These are phyloP conservation scores for Plebejus anna DNA, from an alignment of 2,888 invertebrate genomes.

Conservation along the genomic window DNA sequence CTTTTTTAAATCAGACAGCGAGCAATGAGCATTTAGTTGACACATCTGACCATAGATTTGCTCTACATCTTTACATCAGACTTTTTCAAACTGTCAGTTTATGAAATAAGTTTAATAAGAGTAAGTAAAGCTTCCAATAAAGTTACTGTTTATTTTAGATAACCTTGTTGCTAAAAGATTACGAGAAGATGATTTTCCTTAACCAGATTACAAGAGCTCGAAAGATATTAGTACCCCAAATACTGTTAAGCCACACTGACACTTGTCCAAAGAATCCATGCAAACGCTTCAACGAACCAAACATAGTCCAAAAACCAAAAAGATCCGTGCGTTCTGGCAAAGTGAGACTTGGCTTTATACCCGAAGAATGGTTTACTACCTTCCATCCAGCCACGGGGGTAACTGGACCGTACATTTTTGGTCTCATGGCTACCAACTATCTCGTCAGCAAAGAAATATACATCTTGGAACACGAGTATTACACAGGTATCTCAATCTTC, in stretches of 20 bases:
- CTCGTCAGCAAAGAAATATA: conserved; percentile 95
- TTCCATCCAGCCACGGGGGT: conserved; percentile 94
- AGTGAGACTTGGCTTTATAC: conserved; percentile 79
- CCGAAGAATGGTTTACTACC: conserved; percentile 84
- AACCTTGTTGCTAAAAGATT: neutral
- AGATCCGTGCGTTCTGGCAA: conserved; percentile 55
- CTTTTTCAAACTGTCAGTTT: neutral
- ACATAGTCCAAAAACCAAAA: conserved; percentile 37
- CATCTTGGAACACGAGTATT: conserved; percentile 95
- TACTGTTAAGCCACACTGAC: conserved; percentile 34
- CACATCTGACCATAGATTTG: neutral
- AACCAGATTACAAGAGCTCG: conserved; percentile 28
- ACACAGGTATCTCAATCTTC: conserved; percentile 85
- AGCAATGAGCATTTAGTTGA: neutral
- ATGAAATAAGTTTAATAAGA: neutral
- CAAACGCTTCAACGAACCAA: conserved; percentile 14
- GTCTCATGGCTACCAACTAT: conserved; percentile 87
- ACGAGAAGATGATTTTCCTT: conserved; percentile 28
- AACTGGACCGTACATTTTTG: conserved; percentile 93
- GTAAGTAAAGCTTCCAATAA: neutral
- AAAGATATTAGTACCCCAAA: conserved; percentile 22
- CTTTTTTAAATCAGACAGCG: neutral
- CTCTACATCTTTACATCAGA: neutral
- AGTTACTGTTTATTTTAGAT: neutral
- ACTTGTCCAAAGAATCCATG: conserved; percentile 34